Evolutionary conservation across 2,113 vertebrate genomes (phyloP).

Genomic region (Smithornis capensis): DNA sequence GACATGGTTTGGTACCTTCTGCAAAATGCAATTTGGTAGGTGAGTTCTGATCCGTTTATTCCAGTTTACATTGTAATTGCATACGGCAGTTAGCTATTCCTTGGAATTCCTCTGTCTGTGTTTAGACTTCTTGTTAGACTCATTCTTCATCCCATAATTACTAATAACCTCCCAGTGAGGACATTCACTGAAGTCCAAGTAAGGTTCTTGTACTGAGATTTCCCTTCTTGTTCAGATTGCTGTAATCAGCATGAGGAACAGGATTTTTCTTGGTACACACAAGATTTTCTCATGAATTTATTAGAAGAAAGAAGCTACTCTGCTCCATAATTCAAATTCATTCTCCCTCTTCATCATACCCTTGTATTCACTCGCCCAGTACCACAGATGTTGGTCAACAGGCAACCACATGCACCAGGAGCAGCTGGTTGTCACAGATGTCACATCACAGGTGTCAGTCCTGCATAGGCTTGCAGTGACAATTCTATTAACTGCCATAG

Average conservation of each 20-base stretch:
- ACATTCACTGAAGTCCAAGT: not conserved
- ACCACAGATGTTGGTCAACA: not conserved
- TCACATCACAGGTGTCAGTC: accelerated
- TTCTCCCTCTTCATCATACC: not conserved
- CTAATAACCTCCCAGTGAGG: not conserved
- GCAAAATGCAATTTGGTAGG: not conserved
- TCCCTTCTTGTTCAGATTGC: not conserved
- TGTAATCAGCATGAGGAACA: not conserved
- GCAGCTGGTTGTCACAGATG: not conserved
- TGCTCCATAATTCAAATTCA: not conserved
- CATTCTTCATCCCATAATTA: not conserved
- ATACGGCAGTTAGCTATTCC: not conserved
- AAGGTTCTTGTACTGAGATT: not conserved
- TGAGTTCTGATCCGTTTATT: not conserved
- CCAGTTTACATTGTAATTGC: not conserved
- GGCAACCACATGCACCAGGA: not conserved
- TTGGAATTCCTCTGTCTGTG: not conserved
- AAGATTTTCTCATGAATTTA: not conserved
- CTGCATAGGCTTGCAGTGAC: not conserved
- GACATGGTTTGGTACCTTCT: not conserved
- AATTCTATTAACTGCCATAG: not conserved
- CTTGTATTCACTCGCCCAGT: accelerated
- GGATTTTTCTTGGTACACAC: not conserved
- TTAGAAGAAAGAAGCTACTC: not conserved
- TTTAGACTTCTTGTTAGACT: not conserved